Conservation (phyloP, 2,797 vertebrate species). For the Sebastes cheni region DNA sequence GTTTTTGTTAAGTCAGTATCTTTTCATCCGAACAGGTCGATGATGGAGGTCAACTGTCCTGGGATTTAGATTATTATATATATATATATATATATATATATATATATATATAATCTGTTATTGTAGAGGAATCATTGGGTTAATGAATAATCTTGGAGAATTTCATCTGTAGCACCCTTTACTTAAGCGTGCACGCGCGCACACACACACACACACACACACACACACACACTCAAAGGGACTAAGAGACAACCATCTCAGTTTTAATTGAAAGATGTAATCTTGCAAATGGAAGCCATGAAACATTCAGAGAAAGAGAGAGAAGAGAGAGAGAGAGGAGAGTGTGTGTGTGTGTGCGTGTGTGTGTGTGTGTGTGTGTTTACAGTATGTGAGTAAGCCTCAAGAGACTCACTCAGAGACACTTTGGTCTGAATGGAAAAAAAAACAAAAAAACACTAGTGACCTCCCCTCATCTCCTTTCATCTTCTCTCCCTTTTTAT, state of each 20-base stretch:
- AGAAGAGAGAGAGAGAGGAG: neutral
- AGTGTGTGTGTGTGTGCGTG: neutral
- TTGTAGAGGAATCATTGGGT: neutral
- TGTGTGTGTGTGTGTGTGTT: neutral
- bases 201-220: neutral
- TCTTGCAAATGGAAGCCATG: constrained; percentile 76
- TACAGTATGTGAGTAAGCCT: constrained; percentile 31
- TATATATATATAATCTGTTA: neutral
- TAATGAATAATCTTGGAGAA: constrained; percentile 31
- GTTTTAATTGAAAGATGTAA: constrained; percentile 79
- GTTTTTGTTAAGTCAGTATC: neutral
- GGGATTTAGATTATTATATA: neutral
- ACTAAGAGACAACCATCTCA: constrained; percentile 66
- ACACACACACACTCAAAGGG: neutral
- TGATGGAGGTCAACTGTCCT: neutral
- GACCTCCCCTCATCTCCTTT: constrained; percentile 26
- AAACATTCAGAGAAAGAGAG: constrained; percentile 58
- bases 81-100: no score
- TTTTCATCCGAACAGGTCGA: neutral
- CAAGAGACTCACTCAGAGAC: constrained; percentile 49
- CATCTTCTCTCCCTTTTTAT: neutral
- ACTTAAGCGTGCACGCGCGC: neutral
- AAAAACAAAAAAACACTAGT: neutral
- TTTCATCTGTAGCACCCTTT: constrained; percentile 2
- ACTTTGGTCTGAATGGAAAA: constrained; percentile 35